Evolutionary conservation across 2,888 invertebrate species (phyloP).

Genomic region (Blastobasis lacticolella): DNA sequence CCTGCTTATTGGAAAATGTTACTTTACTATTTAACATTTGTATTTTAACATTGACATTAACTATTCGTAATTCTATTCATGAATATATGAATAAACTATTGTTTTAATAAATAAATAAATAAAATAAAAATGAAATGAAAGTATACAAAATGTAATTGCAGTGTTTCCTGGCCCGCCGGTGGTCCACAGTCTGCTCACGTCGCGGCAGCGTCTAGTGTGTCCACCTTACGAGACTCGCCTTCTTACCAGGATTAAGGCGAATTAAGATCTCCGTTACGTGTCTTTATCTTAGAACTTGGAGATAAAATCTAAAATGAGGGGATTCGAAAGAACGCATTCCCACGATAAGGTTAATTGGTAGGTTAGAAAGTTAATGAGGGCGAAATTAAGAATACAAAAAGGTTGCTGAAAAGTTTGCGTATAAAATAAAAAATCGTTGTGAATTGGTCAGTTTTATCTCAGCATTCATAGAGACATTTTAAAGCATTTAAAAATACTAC

Average conservation of each 20-base stretch:
- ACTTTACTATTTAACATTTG: no score
- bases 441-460: background rate
- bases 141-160: no score
- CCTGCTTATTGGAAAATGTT: no score
- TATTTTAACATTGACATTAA: no score
- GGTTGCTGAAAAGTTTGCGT: background rate
- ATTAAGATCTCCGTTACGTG: constrained; percentile 59
- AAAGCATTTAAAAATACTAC: background rate
- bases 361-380: background rate
- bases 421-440: background rate
- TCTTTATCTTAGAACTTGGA: constrained; percentile 41
- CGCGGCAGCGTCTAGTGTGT: constrained; percentile 40
- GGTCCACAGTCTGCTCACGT: constrained; percentile 45
- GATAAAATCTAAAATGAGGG: background rate
- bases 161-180: constrained; percentile 18
- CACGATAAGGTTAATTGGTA: background rate
- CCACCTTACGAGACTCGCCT: constrained; percentile 54
- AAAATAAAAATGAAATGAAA: no score
- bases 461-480: background rate
- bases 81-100: no score
- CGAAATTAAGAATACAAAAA: no score
- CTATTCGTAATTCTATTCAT: no score
- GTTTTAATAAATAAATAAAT: no score
- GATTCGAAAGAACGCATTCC: background rate
- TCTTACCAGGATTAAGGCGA: constrained; percentile 61